Conservation (phyloP, 2,888 invertebrate genomes). For the Meandrusa payeni region DNA sequence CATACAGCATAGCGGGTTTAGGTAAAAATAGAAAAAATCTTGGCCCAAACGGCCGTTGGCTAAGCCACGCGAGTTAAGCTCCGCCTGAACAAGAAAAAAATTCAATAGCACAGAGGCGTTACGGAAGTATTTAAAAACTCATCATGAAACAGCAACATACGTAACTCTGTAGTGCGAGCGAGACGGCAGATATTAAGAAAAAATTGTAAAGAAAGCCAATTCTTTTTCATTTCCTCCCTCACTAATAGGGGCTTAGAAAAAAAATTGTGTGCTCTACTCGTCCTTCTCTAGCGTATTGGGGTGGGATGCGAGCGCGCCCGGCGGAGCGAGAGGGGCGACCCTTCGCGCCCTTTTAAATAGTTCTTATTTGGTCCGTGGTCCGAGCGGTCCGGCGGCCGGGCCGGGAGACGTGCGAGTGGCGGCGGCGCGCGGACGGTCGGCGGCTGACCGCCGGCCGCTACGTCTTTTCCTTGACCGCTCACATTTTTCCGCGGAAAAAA, state of each 20-base stretch:
- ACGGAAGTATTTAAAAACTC: slow-evolving; percentile 64
- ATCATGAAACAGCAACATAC: slow-evolving; percentile 49
- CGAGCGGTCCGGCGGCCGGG: slow-evolving; percentile 59
- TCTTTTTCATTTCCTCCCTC: slow-evolving; percentile 79
- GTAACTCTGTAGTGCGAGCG: slow-evolving; percentile 51
- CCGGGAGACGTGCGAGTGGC: slow-evolving; percentile 34
- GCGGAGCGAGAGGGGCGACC: slow-evolving; percentile 70
- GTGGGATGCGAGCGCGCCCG: slow-evolving; percentile 60
- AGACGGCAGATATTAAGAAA: slow-evolving; percentile 66
- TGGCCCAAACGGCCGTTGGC: slow-evolving; percentile 59
- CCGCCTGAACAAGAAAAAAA: slow-evolving; percentile 72
- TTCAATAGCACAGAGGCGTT: slow-evolving; percentile 71
- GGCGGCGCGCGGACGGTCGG: slow-evolving; percentile 41
- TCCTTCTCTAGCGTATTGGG: slow-evolving; percentile 66
- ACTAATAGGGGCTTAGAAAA: slow-evolving; percentile 77
- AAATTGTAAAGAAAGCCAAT: slow-evolving; percentile 77
- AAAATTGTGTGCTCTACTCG: slow-evolving; percentile 64
- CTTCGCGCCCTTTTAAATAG: slow-evolving; percentile 76
- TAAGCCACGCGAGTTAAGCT: slow-evolving; percentile 69
- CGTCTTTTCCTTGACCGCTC: slow-evolving; percentile 78
- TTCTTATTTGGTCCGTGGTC: slow-evolving; percentile 71
- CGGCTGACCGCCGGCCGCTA: slow-evolving; percentile 53
- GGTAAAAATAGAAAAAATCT: slow-evolving; percentile 61
- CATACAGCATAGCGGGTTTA: slow-evolving; percentile 52
- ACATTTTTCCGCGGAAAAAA: slow-evolving; percentile 80